phyloP scores from a whole-genome alignment of 2,797 vertebrate species.

The Takifugu ocellatus region DNA sequence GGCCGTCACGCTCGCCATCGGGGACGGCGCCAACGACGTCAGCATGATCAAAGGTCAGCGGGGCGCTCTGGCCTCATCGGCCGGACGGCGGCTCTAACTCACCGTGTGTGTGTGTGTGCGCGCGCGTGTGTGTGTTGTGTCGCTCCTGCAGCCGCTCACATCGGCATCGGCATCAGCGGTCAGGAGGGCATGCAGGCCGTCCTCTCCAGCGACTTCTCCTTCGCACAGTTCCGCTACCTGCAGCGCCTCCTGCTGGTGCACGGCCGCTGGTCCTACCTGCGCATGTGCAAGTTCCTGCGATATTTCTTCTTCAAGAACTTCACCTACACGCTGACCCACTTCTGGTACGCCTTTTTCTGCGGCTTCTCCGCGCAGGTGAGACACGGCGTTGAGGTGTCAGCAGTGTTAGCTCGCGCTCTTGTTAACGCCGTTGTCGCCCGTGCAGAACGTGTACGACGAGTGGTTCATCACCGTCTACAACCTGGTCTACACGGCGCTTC shows the following conservation, averaged over 20 bases:
- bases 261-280: slow-evolving; percentile 93
- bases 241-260: slow-evolving; percentile 93
- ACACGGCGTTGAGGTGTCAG: neutral
- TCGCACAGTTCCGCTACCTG: slow-evolving; percentile 92
- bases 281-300: slow-evolving; percentile 93
- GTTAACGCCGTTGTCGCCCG: neutral
- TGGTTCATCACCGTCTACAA: slow-evolving; percentile 95
- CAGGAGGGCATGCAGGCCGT: slow-evolving; percentile 95
- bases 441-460: slow-evolving; percentile 89
- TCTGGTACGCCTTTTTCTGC: slow-evolving; percentile 96
- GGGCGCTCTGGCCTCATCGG: no score
- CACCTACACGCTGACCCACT: slow-evolving; percentile 90
- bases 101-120: neutral
- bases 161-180: slow-evolving; percentile 91
- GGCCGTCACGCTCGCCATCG: slow-evolving; percentile 87
- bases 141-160: slow-evolving; percentile 82
- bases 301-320: slow-evolving; percentile 99
- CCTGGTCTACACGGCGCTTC: slow-evolving; percentile 89
- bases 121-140: no score
- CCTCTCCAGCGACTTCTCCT: slow-evolving; percentile 89
- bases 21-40: slow-evolving; percentile 92
- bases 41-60: slow-evolving; percentile 92
- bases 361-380: slow-evolving; percentile 97
- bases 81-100: neutral
- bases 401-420: no score